Conservation (phyloP, 1,140 invertebrate species). For the Sitobion miscanthi region DNA sequence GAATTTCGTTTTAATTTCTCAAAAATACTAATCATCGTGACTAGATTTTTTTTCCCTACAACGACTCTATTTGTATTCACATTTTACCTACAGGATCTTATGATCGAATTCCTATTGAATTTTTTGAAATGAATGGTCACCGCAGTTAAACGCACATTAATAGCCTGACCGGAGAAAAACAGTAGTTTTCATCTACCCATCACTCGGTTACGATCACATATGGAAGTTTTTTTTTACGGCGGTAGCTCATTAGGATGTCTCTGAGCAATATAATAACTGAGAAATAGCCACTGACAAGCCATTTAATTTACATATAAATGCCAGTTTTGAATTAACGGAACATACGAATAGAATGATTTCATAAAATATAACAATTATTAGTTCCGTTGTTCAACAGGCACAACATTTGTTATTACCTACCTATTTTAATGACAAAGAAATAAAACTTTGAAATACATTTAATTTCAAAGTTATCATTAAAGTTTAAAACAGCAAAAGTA, state of each 20-base stretch:
- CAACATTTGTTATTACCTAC: neutral
- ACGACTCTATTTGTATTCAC: slow-evolving; percentile 40
- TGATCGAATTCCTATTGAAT: slow-evolving; percentile 30
- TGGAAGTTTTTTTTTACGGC: neutral
- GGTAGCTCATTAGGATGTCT: slow-evolving; percentile 17
- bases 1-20: slow-evolving; percentile 18
- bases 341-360: neutral
- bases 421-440: neutral
- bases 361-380: neutral
- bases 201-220: neutral
- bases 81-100: neutral
- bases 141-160: slow-evolving; percentile 15
- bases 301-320: neutral
- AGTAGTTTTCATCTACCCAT: neutral
- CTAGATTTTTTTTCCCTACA: slow-evolving; percentile 28
- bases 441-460: neutral
- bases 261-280: neutral
- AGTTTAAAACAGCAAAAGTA: neutral
- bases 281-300: neutral
- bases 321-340: neutral
- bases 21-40: slow-evolving; percentile 54
- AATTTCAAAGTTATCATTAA: neutral
- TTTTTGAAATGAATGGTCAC: slow-evolving; percentile 20
- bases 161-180: neutral
- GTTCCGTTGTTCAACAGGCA: neutral